Base-by-base conservation (phyloP, 2,113 vertebrate genomes). In the Hucho hucho region DNA sequence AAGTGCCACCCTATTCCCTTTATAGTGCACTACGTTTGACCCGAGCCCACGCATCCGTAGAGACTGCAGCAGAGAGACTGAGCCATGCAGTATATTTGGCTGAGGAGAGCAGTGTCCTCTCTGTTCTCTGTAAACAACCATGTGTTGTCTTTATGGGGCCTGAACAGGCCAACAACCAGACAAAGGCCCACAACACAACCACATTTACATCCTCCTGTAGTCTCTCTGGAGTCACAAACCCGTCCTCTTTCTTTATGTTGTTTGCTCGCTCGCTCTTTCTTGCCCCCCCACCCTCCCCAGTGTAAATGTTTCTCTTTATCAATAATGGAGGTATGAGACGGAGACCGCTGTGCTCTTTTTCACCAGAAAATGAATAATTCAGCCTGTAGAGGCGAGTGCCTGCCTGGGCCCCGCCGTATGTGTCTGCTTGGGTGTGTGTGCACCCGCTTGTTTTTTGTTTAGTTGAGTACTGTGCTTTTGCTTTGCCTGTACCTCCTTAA, bases 271-370 rank as follows among this genome's bases (percentile, higher is more conserved):
- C 18, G 12, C 43, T 26, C 22, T 26, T 22, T 47, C 32, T 47
- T 29, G 0, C 43, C 20, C 6, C 26, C 29, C 5, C 32, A 0
- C 32, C 32, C 32, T 37, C 37, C 7, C 37, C 83, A 86, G 89
- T 89, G 87, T 90, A 83, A 86, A 91, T 92, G 87, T 87, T 90
- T 80, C 81, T 87, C 78, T 90, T 90, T 89, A 92, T 92, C 86
- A 92, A 92, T 92, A 91, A 92, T 92, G 85, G 84, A 92, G 81
- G 80, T 86, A 85, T 73, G 72, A 88, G 88, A 85, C 78, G 73
- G 84, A 83, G 86, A 84, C 81, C 81, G 75, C 76, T 24, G 75
- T 74, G 77, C 86, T 84, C 77, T 12, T 87, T 86, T 43, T 87
- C 80, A 83, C 80, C 77, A 53, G 1, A 58, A 75, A 78, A 90